These are phyloP conservation scores for Myotis daubentonii DNA, from an alignment of 2,797 vertebrate species.

Conservation along the genomic window DNA sequence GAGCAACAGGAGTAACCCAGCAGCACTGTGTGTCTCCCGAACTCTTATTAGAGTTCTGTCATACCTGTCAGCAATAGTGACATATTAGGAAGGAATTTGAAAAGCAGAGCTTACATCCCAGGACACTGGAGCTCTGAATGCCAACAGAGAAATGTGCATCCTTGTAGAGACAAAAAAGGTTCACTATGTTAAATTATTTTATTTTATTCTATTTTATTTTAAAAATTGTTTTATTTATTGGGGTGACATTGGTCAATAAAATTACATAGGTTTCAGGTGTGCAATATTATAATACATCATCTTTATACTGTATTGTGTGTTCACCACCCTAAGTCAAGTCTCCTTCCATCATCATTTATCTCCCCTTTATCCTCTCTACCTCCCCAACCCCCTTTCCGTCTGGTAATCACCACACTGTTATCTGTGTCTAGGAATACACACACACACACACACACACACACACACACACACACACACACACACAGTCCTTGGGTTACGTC, in stretches of 20 bases:
- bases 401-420: not conserved
- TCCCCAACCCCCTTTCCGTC: not conserved
- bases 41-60: not conserved
- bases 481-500: too few relatives aligned
- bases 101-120: conserved; percentile 18
- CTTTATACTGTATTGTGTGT: not conserved
- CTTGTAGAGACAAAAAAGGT: not conserved
- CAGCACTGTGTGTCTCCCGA: not conserved
- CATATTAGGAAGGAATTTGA: conserved; percentile 62
- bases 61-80: not conserved
- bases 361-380: not conserved
- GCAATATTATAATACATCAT: not conserved
- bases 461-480: too few relatives aligned
- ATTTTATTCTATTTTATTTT: conserved; percentile 19
- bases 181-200: conserved; percentile 64
- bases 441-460: too few relatives aligned
- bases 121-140: conserved; percentile 34
- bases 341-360: not conserved
- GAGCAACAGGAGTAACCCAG: not conserved
- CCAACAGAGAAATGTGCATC: conserved; percentile 6
- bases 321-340: not conserved
- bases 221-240: not conserved
- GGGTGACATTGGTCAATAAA: not conserved
- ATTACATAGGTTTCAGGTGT: not conserved
- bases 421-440: not conserved